Evolutionary conservation across 2,888 invertebrate genomes (phyloP).

Genomic region (Rambutsinella grinnellia): DNA sequence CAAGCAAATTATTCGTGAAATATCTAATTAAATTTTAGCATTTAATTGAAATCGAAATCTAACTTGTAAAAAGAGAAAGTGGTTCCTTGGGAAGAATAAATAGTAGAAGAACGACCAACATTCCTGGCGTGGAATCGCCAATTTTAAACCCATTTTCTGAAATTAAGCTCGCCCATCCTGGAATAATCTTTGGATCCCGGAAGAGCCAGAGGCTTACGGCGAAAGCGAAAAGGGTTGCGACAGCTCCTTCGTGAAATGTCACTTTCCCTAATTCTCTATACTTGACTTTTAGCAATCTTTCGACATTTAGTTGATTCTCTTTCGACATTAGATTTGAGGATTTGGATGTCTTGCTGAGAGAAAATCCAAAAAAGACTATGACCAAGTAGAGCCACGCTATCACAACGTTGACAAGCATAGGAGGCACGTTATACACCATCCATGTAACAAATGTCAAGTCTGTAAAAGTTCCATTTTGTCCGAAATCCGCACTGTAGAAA

Average conservation of each 20-base stretch:
- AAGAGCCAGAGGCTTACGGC: conserved; percentile 54
- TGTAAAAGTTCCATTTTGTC: conserved; percentile 58
- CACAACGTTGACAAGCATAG: conserved; percentile 56
- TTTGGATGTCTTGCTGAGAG: too few relatives aligned
- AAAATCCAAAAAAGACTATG: conserved; percentile 53
- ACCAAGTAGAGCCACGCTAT: conserved; percentile 63
- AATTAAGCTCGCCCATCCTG: conserved; percentile 44
- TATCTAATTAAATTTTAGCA: background rate
- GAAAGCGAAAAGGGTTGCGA: conserved; percentile 32
- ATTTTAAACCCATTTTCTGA: conserved; percentile 6
- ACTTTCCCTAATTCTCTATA: conserved; percentile 57
- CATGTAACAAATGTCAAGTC: conserved; percentile 63
- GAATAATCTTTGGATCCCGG: conserved; percentile 53
- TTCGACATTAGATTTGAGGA: conserved; percentile 32
- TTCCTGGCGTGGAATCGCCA: conserved; percentile 52
- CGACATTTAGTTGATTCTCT: conserved; percentile 9
- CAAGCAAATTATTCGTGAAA: background rate
- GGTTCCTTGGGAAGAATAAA: conserved; percentile 59
- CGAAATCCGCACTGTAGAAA: too few relatives aligned
- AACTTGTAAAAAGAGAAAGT: too few relatives aligned
- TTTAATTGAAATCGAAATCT: conserved; percentile 36
- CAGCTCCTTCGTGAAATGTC: conserved; percentile 55
- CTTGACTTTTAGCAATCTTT: conserved; percentile 29
- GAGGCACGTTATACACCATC: conserved; percentile 61
- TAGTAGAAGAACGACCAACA: conserved; percentile 50